Percentiles rank a stretch among this genome's conserved stretches.
Conservation (phyloP, 2,113 vertebrate species). For the Indicator indicator region DNA sequence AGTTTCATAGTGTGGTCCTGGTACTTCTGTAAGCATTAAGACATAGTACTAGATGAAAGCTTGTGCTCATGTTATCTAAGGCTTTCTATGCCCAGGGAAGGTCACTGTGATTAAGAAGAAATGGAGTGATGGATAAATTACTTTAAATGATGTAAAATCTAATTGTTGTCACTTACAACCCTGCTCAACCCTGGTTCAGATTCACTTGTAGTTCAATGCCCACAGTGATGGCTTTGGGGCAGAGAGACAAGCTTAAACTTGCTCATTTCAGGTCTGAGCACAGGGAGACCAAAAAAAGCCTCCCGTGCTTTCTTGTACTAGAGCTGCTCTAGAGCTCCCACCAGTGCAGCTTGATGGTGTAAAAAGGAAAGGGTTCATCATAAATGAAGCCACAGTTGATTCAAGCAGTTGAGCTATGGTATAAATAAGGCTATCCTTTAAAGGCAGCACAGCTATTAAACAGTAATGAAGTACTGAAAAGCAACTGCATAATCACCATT, state of each 20-base stretch:
- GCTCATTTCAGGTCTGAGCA: not conserved
- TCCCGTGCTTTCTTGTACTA: not conserved
- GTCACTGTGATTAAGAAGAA: not conserved
- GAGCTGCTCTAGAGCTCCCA: not conserved
- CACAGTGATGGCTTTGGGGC: not conserved
- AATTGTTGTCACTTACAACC: not conserved
- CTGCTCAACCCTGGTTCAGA: not conserved
- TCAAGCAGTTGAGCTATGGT: slow-evolving; percentile 22
- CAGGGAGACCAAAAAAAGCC: not conserved
- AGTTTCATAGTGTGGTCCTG: not conserved
- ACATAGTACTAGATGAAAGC: not conserved
- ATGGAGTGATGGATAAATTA: not conserved
- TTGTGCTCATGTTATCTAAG: not conserved
- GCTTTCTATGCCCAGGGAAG: not conserved
- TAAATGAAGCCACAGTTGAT: not conserved
- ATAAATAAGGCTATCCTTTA: slow-evolving; percentile 52
- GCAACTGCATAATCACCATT: slow-evolving; percentile 67
- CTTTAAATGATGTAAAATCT: not conserved
- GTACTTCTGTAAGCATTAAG: not conserved
- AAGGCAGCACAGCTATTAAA: slow-evolving; percentile 70
- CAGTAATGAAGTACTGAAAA: slow-evolving; percentile 71
- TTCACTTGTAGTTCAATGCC: not conserved
- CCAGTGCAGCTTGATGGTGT: not conserved
- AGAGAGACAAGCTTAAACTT: not conserved
- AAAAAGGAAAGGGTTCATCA: not conserved